Evolutionary conservation across 2,113 vertebrate genomes (phyloP).

Genomic region (Spizaetus ornatus): DNA sequence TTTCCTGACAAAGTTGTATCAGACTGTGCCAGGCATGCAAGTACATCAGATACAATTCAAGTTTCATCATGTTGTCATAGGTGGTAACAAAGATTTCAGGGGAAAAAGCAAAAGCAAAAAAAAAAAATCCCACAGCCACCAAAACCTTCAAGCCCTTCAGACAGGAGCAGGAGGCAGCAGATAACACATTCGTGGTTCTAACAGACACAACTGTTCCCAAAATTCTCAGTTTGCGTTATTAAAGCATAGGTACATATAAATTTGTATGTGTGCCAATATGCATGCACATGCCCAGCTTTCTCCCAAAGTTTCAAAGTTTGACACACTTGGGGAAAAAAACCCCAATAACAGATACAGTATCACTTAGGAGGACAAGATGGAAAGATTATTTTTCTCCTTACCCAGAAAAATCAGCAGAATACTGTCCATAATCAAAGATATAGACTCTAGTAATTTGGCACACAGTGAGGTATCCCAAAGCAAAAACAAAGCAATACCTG

Average conservation of each 20-base stretch:
- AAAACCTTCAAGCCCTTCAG: background rate
- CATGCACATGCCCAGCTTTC: background rate
- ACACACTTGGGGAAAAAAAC: background rate
- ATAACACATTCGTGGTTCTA: background rate
- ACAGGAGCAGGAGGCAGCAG: background rate
- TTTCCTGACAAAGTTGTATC: background rate
- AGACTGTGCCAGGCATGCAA: background rate
- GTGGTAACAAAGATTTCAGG: background rate
- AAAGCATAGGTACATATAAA: background rate
- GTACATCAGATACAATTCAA: background rate
- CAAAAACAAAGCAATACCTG: constrained; percentile 96
- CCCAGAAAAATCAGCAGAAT: constrained; percentile 98
- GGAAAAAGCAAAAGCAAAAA: background rate
- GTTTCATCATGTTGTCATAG: background rate
- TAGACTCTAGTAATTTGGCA: constrained; percentile 98
- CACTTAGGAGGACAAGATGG: background rate
- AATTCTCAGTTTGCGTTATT: background rate
- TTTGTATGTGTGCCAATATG: background rate
- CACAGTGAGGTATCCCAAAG: constrained; percentile 93
- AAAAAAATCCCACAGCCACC: background rate
- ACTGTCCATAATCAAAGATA: constrained; percentile 97
- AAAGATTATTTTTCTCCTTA: constrained; percentile 72
- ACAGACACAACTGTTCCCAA: background rate
- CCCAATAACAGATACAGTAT: background rate
- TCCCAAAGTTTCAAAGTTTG: background rate